Conservation (phyloP, 2,888 invertebrate genomes). For the Drosophila gaucha region DNA sequence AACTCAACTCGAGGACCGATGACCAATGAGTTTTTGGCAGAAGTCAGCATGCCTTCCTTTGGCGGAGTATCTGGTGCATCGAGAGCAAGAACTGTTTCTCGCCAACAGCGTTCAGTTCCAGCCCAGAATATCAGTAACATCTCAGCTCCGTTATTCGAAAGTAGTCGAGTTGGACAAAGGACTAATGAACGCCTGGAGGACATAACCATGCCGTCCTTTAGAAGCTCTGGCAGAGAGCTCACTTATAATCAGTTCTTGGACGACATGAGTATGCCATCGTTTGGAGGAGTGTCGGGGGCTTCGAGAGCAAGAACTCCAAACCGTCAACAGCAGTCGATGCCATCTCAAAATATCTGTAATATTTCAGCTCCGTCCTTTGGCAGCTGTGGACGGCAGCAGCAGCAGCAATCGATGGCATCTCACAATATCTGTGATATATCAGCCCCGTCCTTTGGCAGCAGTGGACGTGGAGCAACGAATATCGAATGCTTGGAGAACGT, state of each 20-base stretch:
- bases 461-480: neutral
- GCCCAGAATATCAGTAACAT: slow-evolving; percentile 2
- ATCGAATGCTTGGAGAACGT: slow-evolving; percentile 6
- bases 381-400: neutral
- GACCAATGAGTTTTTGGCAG: slow-evolving; percentile 16
- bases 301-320: neutral
- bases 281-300: slow-evolving; percentile 20
- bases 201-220: slow-evolving; percentile 18
- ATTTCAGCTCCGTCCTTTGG: slow-evolving; percentile 16
- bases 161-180: neutral
- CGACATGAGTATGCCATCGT: slow-evolving; percentile 28
- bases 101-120: neutral
- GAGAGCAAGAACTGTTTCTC: neutral
- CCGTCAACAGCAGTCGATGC: neutral
- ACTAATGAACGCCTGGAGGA: slow-evolving; percentile 10
- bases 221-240: neutral
- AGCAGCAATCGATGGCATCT: neutral
- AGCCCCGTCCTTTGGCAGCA: slow-evolving; percentile 14
- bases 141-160: slow-evolving; percentile 18
- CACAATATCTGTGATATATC: slow-evolving; percentile 6
- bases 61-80: slow-evolving; percentile 17
- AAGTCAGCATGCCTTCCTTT: slow-evolving; percentile 33
- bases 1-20: neutral
- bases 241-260: slow-evolving; percentile 14
- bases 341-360: slow-evolving; percentile 10